These are phyloP conservation scores for Forbesichthys papilliferus DNA, from an alignment of 2,113 vertebrate genomes.

Conservation along the genomic window DNA sequence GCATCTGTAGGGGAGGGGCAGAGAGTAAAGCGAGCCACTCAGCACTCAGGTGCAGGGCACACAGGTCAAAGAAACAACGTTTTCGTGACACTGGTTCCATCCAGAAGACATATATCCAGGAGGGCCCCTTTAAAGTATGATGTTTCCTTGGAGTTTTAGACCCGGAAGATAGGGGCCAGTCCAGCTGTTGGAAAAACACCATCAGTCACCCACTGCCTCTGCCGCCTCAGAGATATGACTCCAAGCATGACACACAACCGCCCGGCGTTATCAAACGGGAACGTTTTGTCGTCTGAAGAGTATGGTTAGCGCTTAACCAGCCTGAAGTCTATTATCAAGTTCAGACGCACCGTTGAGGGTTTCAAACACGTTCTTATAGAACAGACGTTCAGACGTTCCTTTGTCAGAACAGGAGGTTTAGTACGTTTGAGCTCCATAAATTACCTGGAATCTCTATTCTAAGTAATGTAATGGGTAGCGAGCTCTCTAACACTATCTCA, in stretches of 20 bases:
- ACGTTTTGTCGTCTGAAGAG: not conserved
- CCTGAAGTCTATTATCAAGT: not conserved
- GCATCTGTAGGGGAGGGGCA: too few species aligned
- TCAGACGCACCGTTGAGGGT: not conserved
- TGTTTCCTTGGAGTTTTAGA: not conserved
- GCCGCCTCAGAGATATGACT: conserved; percentile 12
- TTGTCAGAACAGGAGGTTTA: too few species aligned
- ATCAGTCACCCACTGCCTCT: conserved; percentile 16
- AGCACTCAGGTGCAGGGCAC: too few species aligned
- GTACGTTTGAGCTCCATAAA: too few species aligned
- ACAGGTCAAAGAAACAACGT: too few species aligned
- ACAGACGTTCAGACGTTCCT: not conserved
- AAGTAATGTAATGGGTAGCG: too few species aligned
- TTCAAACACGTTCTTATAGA: not conserved
- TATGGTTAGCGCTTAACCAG: not conserved
- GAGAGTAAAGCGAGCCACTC: too few species aligned
- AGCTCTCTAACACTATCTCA: too few species aligned
- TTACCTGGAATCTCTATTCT: too few species aligned
- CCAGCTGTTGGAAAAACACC: conserved; percentile 3
- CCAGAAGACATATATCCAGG: too few species aligned
- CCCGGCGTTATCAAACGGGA: not conserved
- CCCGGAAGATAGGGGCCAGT: conserved; percentile 23
- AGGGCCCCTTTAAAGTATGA: too few species aligned
- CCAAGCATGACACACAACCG: not conserved
- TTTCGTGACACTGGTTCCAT: too few species aligned